These are phyloP conservation scores for Pseudomyrmex dendroicus DNA, from an alignment of 1,140 invertebrate genomes.

Conservation along the genomic window DNA sequence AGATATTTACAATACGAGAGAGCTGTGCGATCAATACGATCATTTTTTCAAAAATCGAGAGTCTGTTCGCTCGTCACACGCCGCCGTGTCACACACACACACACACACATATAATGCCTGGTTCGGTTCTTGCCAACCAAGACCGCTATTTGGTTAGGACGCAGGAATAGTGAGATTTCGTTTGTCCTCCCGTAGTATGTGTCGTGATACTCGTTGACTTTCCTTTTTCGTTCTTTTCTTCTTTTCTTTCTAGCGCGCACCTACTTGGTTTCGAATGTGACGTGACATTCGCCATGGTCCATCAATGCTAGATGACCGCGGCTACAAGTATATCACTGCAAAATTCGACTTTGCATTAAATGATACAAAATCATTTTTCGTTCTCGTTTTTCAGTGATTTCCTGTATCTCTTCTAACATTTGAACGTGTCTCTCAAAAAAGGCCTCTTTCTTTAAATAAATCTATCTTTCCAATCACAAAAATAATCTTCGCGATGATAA, in stretches of 20 bases:
- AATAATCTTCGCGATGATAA: neutral
- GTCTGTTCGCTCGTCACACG: neutral
- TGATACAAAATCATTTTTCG: no score
- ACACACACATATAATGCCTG: neutral
- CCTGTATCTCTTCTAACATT: no score
- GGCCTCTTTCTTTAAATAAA: no score
- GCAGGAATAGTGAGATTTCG: conserved; percentile 81
- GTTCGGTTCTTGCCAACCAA: conserved; percentile 35
- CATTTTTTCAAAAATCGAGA: conserved; percentile 41
- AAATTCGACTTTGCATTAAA: no score
- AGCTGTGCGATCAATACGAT: conserved; percentile 13
- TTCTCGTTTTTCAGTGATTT: no score
- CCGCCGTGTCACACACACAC: conserved; percentile 31
- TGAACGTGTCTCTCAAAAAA: no score
- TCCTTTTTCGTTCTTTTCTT: conserved; percentile 65
- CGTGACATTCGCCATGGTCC: neutral
- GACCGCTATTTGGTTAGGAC: conserved; percentile 80
- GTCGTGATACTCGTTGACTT: conserved; percentile 46
- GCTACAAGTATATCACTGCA: neutral
- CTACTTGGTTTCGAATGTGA: conserved; percentile 25
- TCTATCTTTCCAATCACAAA: neutral
- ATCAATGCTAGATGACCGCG: neutral
- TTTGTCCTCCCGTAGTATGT: conserved; percentile 69
- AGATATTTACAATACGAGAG: neutral
- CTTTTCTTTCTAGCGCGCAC: conserved; percentile 49